Percentiles rank a stretch among this genome's conserved stretches.
These are phyloP conservation scores for Candoia aspera DNA, from an alignment of 2,113 vertebrate species.

Conservation along the genomic window DNA sequence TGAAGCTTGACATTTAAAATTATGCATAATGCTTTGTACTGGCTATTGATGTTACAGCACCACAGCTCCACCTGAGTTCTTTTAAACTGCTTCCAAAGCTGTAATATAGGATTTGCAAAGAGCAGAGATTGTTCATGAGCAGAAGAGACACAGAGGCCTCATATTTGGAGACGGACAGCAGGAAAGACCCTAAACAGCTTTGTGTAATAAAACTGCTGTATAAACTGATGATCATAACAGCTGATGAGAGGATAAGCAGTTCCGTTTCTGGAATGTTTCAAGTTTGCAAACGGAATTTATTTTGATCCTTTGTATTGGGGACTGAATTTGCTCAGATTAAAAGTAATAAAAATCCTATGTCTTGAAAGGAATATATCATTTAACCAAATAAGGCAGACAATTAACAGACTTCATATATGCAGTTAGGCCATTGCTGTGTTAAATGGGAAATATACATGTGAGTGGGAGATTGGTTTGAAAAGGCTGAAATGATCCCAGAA, in stretches of 20 bases:
- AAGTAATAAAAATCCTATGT: conserved; percentile 6
- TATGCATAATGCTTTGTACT: background rate
- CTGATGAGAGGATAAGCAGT: background rate
- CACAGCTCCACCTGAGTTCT: background rate
- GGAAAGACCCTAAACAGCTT: background rate
- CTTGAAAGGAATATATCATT: conserved; percentile 10
- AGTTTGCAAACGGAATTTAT: background rate
- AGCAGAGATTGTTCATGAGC: background rate
- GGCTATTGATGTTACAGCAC: background rate
- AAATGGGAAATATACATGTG: background rate
- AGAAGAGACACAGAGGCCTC: background rate
- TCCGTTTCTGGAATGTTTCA: background rate
- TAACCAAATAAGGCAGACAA: conserved; percentile 1
- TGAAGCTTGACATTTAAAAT: background rate
- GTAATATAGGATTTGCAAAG: background rate
- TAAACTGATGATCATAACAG: background rate
- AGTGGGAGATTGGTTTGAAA: background rate
- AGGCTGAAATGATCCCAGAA: background rate
- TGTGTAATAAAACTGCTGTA: background rate
- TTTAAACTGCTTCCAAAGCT: background rate
- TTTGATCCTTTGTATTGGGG: background rate
- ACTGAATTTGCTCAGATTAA: background rate
- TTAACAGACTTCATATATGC: background rate
- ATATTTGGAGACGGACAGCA: background rate
- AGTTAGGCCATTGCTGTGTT: conserved; percentile 7